Evolutionary conservation across 2,797 vertebrate species (phyloP).

Genomic region (Acanthornis magna): DNA sequence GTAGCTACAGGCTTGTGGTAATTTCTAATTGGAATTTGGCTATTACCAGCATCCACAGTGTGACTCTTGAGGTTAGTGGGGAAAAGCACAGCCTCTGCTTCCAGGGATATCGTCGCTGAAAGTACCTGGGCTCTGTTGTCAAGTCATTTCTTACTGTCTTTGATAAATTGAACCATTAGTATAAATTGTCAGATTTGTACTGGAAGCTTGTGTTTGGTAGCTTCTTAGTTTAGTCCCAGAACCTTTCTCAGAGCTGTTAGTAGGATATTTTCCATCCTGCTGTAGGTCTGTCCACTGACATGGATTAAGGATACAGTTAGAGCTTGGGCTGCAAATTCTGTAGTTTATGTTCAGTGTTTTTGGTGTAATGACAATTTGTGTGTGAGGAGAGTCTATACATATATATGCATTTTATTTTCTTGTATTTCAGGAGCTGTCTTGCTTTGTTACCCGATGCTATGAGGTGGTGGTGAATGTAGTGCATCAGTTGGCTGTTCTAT

Average conservation of each 20-base stretch:
- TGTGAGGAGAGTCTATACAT: not conserved
- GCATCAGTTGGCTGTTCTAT: constrained; percentile 93
- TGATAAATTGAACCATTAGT: not conserved
- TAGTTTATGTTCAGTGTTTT: not conserved
- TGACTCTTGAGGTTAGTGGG: not conserved
- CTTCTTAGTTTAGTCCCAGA: not conserved
- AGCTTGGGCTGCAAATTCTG: not conserved
- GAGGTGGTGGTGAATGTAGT: constrained; percentile 96
- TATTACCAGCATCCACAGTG: not conserved
- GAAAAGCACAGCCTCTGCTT: not conserved
- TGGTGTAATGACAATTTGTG: not conserved
- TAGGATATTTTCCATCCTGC: not conserved
- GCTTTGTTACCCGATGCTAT: constrained; percentile 93
- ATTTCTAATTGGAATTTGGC: not conserved
- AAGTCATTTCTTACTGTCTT: not conserved
- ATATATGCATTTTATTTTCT: not conserved
- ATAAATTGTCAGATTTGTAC: not conserved
- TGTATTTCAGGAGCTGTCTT: constrained; percentile 91
- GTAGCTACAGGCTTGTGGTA: not conserved
- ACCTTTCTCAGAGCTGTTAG: not conserved
- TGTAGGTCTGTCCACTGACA: not conserved
- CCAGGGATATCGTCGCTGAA: not conserved
- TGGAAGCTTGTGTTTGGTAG: not conserved
- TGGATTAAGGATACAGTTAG: not conserved
- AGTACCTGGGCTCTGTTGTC: not conserved